Percentiles rank a stretch among this genome's conserved stretches.
These are phyloP conservation scores for Sterrhoptilus dennistouni DNA, from an alignment of 2,113 vertebrate genomes.

Conservation along the genomic window DNA sequence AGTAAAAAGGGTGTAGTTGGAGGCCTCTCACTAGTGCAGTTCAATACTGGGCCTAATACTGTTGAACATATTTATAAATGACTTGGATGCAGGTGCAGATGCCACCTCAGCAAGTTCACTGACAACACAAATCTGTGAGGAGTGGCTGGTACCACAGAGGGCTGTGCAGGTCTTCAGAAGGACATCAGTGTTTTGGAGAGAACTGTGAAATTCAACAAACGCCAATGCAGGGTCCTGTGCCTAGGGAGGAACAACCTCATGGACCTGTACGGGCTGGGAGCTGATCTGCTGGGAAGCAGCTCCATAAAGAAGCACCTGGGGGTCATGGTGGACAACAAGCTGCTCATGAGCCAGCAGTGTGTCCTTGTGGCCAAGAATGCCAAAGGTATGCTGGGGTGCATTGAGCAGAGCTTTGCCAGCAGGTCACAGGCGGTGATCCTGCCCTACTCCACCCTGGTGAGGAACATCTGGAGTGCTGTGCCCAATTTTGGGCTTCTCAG, in stretches of 20 bases:
- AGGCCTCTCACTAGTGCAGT: background rate
- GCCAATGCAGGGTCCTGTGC: background rate
- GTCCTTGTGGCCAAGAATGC: background rate
- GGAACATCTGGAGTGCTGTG: background rate
- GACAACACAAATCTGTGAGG: background rate
- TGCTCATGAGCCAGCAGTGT: background rate
- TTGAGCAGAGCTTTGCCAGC: background rate
- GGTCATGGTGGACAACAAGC: background rate
- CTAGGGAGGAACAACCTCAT: background rate
- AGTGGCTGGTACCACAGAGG: background rate
- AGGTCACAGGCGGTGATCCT: background rate
- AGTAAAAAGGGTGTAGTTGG: background rate
- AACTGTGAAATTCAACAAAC: background rate
- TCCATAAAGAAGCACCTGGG: fast-evolving
- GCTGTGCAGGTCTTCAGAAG: background rate
- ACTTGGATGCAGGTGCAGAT: background rate
- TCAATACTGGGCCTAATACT: background rate
- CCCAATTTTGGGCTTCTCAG: background rate
- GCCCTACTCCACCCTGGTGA: background rate
- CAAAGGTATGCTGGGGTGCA: background rate
- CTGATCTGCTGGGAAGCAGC: background rate
- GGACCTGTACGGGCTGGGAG: background rate
- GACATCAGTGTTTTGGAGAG: background rate
- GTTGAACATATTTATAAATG: background rate
- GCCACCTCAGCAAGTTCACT: background rate